phyloP scores from a whole-genome alignment of 1,140 invertebrate species.

The Lethrus apterus region DNA sequence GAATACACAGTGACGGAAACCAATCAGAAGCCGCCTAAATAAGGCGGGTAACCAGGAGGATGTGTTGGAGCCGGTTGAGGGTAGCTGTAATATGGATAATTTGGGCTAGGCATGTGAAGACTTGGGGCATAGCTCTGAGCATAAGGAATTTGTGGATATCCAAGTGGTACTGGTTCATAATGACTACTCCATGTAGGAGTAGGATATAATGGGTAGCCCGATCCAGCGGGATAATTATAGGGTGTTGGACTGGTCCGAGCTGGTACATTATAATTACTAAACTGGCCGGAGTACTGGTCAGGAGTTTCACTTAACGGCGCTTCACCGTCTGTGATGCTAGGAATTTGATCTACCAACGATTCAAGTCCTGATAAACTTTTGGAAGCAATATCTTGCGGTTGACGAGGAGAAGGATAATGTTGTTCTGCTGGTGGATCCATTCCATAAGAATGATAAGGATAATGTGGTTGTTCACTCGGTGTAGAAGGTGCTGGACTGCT shows the following conservation, averaged over 20 bases:
- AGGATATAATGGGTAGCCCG: constrained; percentile 37
- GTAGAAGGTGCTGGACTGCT: constrained; percentile 44
- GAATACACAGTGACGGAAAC: constrained; percentile 41
- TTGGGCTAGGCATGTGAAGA: constrained; percentile 48
- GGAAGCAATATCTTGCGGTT: constrained; percentile 66
- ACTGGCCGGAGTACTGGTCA: constrained; percentile 35
- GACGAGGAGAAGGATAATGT: constrained; percentile 41
- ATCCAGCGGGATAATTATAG: constrained; percentile 36
- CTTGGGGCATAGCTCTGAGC: constrained; percentile 40
- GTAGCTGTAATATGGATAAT: constrained; percentile 47
- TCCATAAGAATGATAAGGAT: constrained; percentile 34
- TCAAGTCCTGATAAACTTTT: constrained; percentile 84
- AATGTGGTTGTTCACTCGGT: constrained; percentile 35
- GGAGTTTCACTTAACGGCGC: constrained; percentile 30
- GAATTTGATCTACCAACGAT: constrained; percentile 85
- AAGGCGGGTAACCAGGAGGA: constrained; percentile 44
- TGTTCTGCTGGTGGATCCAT: constrained; percentile 30
- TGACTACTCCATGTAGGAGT: constrained; percentile 39
- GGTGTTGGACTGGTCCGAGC: constrained; percentile 36
- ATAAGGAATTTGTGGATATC: constrained; percentile 40
- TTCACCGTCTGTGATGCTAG: constrained; percentile 69
- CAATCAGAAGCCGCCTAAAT: constrained; percentile 51
- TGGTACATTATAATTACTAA: constrained; percentile 28
- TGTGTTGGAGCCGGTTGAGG: constrained; percentile 42
- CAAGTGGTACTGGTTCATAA: constrained; percentile 37